A percentile compares a stretch with the other conserved stretches of the same genome.
phyloP scores from a whole-genome alignment of 2,113 vertebrate genomes.

The Psophia crepitans region DNA sequence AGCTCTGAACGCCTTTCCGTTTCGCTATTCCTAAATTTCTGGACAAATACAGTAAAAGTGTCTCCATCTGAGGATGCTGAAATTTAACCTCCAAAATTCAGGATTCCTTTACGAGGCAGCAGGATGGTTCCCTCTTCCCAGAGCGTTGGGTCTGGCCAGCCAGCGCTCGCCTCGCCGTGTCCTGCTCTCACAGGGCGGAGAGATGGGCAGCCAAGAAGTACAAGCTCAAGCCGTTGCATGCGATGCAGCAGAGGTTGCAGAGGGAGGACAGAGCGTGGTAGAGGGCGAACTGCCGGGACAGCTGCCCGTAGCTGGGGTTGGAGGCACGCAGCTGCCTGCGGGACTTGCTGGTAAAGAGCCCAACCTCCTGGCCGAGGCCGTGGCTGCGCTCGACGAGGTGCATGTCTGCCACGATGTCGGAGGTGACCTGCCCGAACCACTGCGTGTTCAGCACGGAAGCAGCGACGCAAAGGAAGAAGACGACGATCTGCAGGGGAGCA shows the following conservation, averaged over 20 bases:
- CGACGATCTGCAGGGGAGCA: constrained; percentile 25
- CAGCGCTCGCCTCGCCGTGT: rapidly evolving
- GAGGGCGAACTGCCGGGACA: constrained; percentile 70
- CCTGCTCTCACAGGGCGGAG: constrained; percentile 43
- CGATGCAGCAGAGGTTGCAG: constrained; percentile 82
- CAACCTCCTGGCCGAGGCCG: constrained; percentile 77
- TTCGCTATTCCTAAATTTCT: background rate
- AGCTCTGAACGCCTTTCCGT: background rate
- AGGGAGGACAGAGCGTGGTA: constrained; percentile 76
- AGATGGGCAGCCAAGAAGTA: constrained; percentile 78
- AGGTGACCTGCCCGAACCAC: constrained; percentile 80
- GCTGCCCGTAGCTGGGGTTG: constrained; percentile 65
- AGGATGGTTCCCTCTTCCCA: background rate
- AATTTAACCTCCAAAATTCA: background rate
- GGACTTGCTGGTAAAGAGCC: constrained; percentile 70
- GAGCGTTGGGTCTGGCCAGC: rapidly evolving
- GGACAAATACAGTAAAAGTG: background rate
- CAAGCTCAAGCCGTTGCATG: constrained; percentile 79
- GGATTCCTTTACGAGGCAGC: background rate
- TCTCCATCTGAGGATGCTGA: background rate
- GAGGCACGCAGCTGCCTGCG: constrained; percentile 69
- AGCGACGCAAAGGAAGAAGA: constrained; percentile 78
- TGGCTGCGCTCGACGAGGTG: constrained; percentile 75
- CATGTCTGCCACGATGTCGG: constrained; percentile 77
- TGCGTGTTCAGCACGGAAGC: constrained; percentile 79